Evolutionary conservation across 1,140 invertebrate genomes (phyloP).

Genomic region (Achatina immaculata): DNA sequence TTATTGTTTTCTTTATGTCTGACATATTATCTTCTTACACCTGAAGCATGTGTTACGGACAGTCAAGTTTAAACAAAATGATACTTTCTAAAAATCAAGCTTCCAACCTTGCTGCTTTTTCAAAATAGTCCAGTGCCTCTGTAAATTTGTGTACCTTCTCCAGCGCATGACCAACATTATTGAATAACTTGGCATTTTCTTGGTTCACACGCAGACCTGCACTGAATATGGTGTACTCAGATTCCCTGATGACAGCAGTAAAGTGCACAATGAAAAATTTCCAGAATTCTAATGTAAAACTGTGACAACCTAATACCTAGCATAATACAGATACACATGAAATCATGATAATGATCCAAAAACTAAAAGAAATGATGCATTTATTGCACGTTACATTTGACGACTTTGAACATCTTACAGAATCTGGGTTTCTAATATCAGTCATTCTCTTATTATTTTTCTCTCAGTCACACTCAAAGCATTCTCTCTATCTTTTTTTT

Average conservation of each 20-base stretch:
- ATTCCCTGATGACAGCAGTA: slow-evolving; percentile 73
- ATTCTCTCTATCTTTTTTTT: too few relatives aligned
- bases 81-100: slow-evolving; percentile 18
- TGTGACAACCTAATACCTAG: neutral
- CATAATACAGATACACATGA: neutral
- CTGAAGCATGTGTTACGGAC: too few relatives aligned
- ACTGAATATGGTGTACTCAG: slow-evolving; percentile 93
- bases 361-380: too few relatives aligned
- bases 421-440: too few relatives aligned
- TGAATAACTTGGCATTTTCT: slow-evolving; percentile 94
- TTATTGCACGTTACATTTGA: too few relatives aligned
- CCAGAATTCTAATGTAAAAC: too few relatives aligned
- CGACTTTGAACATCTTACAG: too few relatives aligned
- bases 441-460: too few relatives aligned
- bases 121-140: slow-evolving; percentile 91
- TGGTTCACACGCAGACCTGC: slow-evolving; percentile 88
- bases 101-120: slow-evolving; percentile 83
- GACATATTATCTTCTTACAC: too few relatives aligned
- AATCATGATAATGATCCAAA: neutral
- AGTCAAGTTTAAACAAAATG: neutral
- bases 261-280: slow-evolving; percentile 22
- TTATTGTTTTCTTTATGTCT: too few relatives aligned
- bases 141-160: slow-evolving; percentile 86
- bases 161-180: slow-evolving; percentile 95
- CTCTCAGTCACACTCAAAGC: too few relatives aligned